Conservation (phyloP, 2,113 vertebrate species). For the Corythoichthys intestinalis region DNA sequence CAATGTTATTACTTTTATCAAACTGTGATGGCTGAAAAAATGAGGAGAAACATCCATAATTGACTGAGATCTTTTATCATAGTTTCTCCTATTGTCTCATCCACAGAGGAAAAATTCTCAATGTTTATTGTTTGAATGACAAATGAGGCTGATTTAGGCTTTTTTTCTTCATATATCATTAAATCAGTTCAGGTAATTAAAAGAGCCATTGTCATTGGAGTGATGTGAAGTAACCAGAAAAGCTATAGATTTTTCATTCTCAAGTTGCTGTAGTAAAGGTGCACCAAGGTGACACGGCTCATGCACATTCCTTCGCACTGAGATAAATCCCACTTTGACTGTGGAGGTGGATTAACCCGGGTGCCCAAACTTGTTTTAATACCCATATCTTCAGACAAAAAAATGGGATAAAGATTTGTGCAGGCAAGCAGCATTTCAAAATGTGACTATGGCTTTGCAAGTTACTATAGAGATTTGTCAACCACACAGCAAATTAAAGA, state of each 20-base stretch:
- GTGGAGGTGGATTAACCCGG: constrained; percentile 68
- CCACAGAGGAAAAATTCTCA: constrained; percentile 49
- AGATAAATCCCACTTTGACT: constrained; percentile 69
- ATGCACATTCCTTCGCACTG: constrained; percentile 35
- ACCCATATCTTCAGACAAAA: constrained; percentile 68
- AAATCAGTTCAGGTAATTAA: constrained; percentile 47
- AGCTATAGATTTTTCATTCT: constrained; percentile 57
- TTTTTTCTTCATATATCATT: constrained; percentile 36
- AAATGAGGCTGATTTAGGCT: constrained; percentile 57
- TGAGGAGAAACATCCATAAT: constrained; percentile 48
- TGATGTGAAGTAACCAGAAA: constrained; percentile 35
- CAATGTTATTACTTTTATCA: constrained; percentile 58
- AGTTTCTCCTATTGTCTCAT: constrained; percentile 54
- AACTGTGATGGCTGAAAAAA: constrained; percentile 59
- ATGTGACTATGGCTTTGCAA: constrained; percentile 57
- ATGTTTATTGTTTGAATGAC: constrained; percentile 59
- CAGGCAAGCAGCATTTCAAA: constrained; percentile 44
- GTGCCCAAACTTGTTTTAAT: constrained; percentile 71
- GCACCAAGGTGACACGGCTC: constrained; percentile 65
- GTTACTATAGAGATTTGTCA: constrained; percentile 68
- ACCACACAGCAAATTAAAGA: constrained; percentile 70
- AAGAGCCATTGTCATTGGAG: constrained; percentile 30
- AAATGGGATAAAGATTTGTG: constrained; percentile 66
- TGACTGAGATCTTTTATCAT: constrained; percentile 62
- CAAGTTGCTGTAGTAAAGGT: constrained; percentile 38